Percentiles rank a stretch among this genome's conserved stretches.
phyloP scores from a whole-genome alignment of 2,797 vertebrate genomes.

The Setipinna tenuifilis region DNA sequence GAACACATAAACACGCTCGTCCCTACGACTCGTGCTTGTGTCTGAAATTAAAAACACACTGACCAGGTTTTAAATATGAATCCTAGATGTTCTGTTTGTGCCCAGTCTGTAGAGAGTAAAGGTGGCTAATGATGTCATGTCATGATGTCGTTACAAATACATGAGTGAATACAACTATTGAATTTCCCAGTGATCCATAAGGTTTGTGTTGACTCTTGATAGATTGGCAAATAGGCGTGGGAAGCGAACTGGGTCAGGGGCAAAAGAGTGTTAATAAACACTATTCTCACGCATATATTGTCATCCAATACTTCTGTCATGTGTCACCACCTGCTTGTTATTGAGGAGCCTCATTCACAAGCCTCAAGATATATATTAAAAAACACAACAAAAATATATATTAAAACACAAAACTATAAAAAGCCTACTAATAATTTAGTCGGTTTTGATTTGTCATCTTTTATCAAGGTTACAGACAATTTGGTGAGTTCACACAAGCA shows the following conservation, averaged over 20 bases:
- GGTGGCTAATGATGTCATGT: not conserved
- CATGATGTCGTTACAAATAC: constrained; percentile 41
- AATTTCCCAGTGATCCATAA: constrained; percentile 38
- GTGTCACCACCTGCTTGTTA: constrained; percentile 24
- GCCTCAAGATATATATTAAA: too few species aligned
- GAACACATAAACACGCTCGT: not conserved
- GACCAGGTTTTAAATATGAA: not conserved
- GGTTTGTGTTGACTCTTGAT: constrained; percentile 45
- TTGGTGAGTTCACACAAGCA: too few species aligned
- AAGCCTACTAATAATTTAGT: too few species aligned
- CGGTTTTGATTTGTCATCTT: too few species aligned
- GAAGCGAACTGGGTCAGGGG: constrained; percentile 25
- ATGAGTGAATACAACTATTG: constrained; percentile 16
- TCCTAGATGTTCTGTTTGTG: not conserved
- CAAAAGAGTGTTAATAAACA: constrained; percentile 9
- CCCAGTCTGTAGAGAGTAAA: too few species aligned
- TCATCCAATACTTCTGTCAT: not conserved
- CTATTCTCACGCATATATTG: constrained; percentile 37
- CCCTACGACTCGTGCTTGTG: not conserved
- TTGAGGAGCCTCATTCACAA: not conserved
- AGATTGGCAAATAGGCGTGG: constrained; percentile 41
- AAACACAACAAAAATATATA: not conserved
- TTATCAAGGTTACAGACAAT: too few species aligned
- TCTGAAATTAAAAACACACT: not conserved
- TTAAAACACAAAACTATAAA: too few species aligned